Percentiles rank a stretch among this genome's conserved stretches.
Evolutionary conservation across 2,888 invertebrate species (phyloP).

Genomic region (Podabrus alpinus): DNA sequence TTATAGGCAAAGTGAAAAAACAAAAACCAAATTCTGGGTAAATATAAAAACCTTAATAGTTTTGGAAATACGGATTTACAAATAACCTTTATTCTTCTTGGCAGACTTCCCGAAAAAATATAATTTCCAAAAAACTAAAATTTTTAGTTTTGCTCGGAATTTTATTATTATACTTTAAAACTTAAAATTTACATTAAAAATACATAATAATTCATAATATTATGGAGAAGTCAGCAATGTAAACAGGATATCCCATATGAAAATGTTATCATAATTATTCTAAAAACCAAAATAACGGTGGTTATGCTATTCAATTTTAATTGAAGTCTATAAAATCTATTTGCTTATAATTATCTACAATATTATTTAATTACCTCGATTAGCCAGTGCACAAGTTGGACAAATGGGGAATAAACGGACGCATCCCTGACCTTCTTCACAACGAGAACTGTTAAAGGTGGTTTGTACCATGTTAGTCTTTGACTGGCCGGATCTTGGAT

Average conservation of each 20-base stretch:
- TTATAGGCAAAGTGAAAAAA: no score
- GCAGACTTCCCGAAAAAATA: no score
- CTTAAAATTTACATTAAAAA: no score
- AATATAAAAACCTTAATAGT: no score
- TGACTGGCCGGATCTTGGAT: constrained; percentile 98
- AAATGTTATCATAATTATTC: no score
- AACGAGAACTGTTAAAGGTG: constrained; percentile 93
- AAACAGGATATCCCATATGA: not conserved
- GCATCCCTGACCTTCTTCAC: constrained; percentile 96
- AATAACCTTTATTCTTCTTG: no score
- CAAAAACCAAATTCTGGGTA: no score
- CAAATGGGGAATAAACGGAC: constrained; percentile 86
- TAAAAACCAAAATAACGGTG: not conserved
- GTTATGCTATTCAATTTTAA: not conserved
- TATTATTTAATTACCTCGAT: constrained; percentile 70
- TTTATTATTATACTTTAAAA: no score
- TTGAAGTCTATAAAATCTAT: not conserved
- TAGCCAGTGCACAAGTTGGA: constrained; percentile 91
- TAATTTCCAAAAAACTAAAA: no score
- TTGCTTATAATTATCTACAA: no score
- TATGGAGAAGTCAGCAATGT: not conserved
- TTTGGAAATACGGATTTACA: no score
- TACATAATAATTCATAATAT: not conserved
- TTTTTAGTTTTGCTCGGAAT: no score
- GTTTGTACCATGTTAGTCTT: constrained; percentile 95